Conservation (phyloP, 2,888 invertebrate genomes). For the Drosophila paramelanica region DNA sequence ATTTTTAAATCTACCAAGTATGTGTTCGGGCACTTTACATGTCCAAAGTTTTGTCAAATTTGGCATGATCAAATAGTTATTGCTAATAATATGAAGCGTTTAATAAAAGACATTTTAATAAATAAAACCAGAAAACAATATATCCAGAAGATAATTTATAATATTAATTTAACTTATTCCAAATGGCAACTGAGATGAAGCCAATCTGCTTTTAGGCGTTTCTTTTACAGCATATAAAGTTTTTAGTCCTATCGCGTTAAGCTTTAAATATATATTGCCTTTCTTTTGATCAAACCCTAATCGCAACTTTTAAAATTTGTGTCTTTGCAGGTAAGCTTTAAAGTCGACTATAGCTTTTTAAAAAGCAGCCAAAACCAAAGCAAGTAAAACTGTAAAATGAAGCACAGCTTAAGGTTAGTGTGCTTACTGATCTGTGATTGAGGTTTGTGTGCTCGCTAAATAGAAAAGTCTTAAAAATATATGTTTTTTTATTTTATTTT, state of each 20-base stretch:
- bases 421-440: background rate
- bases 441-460: conserved; percentile 13
- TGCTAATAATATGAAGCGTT: too few species aligned
- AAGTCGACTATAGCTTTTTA: conserved; percentile 1
- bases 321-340: conserved; percentile 66
- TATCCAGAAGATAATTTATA: too few species aligned
- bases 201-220: background rate
- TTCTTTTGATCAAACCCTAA: conserved; percentile 8
- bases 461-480: conserved; percentile 13
- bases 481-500: conserved; percentile 11
- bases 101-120: too few species aligned
- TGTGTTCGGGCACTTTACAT: too few species aligned
- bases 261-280: background rate
- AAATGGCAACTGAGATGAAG: background rate
- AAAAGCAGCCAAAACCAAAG: too few species aligned
- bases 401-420: conserved; percentile 19
- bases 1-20: too few species aligned
- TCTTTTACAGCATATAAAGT: background rate
- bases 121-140: too few species aligned
- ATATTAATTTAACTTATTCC: too few species aligned
- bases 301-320: background rate
- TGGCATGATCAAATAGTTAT: too few species aligned
- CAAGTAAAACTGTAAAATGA: conserved; percentile 8
- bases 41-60: too few species aligned
- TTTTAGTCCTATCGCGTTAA: too few species aligned